phyloP scores from a whole-genome alignment of 2,888 invertebrate species.

The Oegoconia quadripuncta region DNA sequence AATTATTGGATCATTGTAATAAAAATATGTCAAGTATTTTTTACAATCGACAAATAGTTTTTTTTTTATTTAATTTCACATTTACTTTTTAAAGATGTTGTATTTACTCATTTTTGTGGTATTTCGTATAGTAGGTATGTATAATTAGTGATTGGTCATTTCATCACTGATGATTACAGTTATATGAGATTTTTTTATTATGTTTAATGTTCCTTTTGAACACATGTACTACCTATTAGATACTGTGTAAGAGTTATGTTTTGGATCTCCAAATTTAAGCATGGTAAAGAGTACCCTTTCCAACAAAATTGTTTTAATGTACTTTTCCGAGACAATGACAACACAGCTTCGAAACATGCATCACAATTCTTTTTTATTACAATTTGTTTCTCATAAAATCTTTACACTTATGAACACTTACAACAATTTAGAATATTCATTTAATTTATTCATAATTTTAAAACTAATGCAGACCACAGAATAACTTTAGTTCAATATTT shows the following conservation, averaged over 20 bases:
- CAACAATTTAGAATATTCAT: conserved; percentile 73
- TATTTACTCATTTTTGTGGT: conserved; percentile 46
- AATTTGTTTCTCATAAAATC: conserved; percentile 58
- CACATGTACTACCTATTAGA: too few relatives aligned
- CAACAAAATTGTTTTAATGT: conserved; percentile 32
- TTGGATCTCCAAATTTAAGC: neutral
- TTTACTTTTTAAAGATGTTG: conserved; percentile 32
- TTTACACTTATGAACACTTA: conserved; percentile 73
- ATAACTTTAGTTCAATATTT: neutral
- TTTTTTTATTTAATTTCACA: conserved; percentile 2
- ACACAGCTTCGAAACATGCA: conserved; percentile 35
- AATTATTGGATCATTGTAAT: conserved; percentile 23
- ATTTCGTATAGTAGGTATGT: too few relatives aligned
- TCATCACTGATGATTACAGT: too few relatives aligned
- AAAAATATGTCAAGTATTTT: conserved; percentile 9
- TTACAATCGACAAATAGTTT: conserved; percentile 1
- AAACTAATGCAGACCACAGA: conserved; percentile 44
- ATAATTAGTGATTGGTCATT: too few relatives aligned
- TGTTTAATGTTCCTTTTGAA: neutral
- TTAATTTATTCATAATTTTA: conserved; percentile 33
- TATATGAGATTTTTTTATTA: conserved; percentile 33
- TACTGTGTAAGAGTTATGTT: too few relatives aligned
- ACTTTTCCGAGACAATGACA: conserved; percentile 39
- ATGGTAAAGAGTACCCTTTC: conserved; percentile 25
- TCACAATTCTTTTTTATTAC: conserved; percentile 40